These are phyloP conservation scores for Hirudo medicinalis DNA, from an alignment of 1,140 invertebrate species.

Conservation along the genomic window DNA sequence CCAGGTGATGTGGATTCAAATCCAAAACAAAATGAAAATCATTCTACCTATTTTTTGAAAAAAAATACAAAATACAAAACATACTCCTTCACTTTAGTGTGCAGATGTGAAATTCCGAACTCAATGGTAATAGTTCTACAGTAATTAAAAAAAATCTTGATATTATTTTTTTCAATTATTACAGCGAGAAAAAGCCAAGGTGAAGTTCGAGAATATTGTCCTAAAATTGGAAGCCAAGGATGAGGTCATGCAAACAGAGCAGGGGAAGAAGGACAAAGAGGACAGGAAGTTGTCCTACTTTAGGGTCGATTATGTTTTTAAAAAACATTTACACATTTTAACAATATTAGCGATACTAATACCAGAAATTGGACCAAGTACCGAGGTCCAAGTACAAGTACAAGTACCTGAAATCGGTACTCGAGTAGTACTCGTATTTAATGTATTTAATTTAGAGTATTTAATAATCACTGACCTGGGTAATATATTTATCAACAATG, in stretches of 20 bases:
- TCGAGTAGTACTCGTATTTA: too few relatives aligned
- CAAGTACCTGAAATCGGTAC: too few relatives aligned
- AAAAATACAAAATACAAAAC: too few relatives aligned
- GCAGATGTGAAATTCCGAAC: too few relatives aligned
- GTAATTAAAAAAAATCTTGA: not conserved
- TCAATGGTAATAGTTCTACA: too few relatives aligned
- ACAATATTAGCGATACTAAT: not conserved
- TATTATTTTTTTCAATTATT: not conserved
- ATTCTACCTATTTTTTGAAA: not conserved
- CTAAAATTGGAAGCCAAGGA: conserved; percentile 4
- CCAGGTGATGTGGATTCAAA: not conserved
- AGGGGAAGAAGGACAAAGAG: not conserved
- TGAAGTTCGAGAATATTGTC: not conserved
- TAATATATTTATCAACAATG: too few relatives aligned
- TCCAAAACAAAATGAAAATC: not conserved
- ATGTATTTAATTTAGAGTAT: not conserved
- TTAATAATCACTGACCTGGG: too few relatives aligned
- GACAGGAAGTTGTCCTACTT: not conserved
- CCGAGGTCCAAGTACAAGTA: too few relatives aligned
- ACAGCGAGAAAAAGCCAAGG: not conserved
- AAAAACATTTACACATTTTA: not conserved
- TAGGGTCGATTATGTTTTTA: not conserved
- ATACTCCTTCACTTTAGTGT: too few relatives aligned
- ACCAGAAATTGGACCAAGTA: too few relatives aligned
- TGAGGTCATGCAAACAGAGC: not conserved